Evolutionary conservation across 2,113 vertebrate species (phyloP).

Genomic region (Sceloporus undulatus): DNA sequence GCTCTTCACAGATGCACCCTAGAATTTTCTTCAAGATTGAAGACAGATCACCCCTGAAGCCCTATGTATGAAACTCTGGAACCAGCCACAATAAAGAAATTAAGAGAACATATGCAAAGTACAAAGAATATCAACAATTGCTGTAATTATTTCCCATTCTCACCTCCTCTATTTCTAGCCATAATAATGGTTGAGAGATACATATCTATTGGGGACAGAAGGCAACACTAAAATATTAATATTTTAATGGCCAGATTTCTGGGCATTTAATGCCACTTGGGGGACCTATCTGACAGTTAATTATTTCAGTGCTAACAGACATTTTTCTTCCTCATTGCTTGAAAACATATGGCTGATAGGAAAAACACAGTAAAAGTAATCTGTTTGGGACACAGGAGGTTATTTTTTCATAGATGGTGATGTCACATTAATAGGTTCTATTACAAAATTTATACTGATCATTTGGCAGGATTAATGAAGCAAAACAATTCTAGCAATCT

Average conservation of each 20-base stretch:
- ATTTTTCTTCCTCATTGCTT: background rate
- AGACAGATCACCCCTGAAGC: too few species aligned
- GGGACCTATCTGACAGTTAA: background rate
- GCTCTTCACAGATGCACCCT: background rate
- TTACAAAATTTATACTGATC: background rate
- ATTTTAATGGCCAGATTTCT: background rate
- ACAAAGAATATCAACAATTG: background rate
- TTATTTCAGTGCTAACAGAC: background rate
- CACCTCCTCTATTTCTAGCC: background rate
- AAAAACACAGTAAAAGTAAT: background rate
- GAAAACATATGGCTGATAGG: background rate
- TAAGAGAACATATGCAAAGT: background rate
- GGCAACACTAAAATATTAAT: background rate
- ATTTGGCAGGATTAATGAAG: constrained; percentile 54
- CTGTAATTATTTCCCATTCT: background rate
- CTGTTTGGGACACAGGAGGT: constrained; percentile 25
- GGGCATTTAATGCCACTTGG: background rate
- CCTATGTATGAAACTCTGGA: background rate
- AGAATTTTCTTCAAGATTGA: background rate
- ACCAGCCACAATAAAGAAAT: background rate
- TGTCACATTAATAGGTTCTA: constrained; percentile 32
- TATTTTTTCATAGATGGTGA: constrained; percentile 55
- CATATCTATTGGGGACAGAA: background rate
- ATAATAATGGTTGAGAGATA: background rate
- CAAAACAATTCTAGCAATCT: constrained; percentile 54